Percentiles rank a stretch among this genome's conserved stretches.
These are phyloP conservation scores for Piaya cayana DNA, from an alignment of 2,113 vertebrate species.

Conservation along the genomic window DNA sequence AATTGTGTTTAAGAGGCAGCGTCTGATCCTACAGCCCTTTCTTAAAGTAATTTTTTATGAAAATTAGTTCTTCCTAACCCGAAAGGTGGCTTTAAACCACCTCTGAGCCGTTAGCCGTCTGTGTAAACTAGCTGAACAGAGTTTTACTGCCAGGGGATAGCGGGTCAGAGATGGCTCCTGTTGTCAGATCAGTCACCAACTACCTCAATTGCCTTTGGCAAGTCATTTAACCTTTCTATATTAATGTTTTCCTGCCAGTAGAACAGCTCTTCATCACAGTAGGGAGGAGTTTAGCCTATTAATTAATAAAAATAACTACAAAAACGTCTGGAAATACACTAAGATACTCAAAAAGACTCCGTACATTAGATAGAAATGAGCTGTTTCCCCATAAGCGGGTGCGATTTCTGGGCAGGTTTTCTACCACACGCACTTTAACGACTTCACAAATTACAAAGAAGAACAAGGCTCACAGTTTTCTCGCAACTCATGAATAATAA, in stretches of 20 bases:
- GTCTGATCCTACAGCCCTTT: background rate
- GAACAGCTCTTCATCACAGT: background rate
- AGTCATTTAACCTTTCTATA: constrained; percentile 42
- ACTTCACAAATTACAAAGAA: background rate
- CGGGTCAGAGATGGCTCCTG: constrained; percentile 29
- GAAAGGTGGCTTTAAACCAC: background rate
- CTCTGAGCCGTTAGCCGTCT: background rate
- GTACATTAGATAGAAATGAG: background rate
- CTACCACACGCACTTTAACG: background rate
- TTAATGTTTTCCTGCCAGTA: background rate
- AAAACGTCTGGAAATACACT: background rate
- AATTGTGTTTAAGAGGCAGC: background rate
- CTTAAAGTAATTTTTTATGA: background rate
- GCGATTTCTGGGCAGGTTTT: background rate
- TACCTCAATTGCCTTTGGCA: constrained; percentile 38
- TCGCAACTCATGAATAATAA: background rate
- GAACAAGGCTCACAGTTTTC: background rate
- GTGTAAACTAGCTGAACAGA: background rate
- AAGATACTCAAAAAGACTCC: background rate
- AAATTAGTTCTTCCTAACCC: background rate
- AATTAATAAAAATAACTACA: constrained; percentile 16
- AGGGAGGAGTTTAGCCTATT: background rate
- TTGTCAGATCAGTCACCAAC: constrained; percentile 23
- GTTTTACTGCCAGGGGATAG: constrained; percentile 15
- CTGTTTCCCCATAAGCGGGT: background rate